phyloP scores from a whole-genome alignment of 2,113 vertebrate genomes.

The Peromyscus leucopus region DNA sequence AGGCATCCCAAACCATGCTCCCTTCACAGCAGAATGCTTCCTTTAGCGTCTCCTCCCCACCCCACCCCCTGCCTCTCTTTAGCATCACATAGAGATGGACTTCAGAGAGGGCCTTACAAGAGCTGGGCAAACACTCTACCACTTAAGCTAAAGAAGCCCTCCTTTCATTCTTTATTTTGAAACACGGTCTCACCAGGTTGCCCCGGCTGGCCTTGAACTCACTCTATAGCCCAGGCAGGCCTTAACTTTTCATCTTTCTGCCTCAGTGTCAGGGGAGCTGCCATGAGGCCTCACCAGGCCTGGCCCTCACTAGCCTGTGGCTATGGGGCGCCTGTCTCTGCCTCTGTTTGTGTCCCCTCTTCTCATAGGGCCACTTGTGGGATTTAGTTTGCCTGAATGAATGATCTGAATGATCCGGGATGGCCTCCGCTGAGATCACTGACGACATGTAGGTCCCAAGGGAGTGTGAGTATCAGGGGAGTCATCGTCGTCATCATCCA shows the following conservation, averaged over 20 bases:
- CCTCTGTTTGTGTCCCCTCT: background rate
- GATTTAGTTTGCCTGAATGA: too few species aligned
- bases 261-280: background rate
- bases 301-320: background rate
- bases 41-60: too few species aligned
- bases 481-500: background rate
- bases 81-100: too few species aligned
- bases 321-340: background rate
- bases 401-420: background rate
- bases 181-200: background rate
- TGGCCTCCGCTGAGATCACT: background rate
- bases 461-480: background rate
- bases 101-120: background rate
- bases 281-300: background rate
- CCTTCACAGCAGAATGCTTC: background rate
- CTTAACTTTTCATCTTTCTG: background rate
- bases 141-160: background rate
- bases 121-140: too few species aligned
- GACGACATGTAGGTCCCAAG: background rate
- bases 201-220: background rate
- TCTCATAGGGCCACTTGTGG: background rate
- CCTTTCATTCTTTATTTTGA: background rate
- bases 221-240: background rate
- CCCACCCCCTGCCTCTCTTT: too few species aligned
- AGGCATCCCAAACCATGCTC: fast-evolving